Evolutionary conservation across 2,888 invertebrate species (phyloP).

Genomic region (Ariolimax columbianus): DNA sequence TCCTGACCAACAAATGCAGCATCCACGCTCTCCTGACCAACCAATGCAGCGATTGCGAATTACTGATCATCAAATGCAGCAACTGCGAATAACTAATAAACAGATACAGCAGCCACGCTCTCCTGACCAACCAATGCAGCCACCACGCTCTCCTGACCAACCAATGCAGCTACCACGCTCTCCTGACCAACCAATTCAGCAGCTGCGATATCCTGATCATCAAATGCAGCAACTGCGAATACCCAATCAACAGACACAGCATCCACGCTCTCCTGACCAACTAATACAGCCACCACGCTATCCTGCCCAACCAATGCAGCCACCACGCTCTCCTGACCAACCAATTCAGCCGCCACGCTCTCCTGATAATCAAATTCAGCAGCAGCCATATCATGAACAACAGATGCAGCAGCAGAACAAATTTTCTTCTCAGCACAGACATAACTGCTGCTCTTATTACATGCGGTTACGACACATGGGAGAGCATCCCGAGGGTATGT

Average conservation of each 20-base stretch:
- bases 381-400: background rate
- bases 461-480: slow-evolving; percentile 4
- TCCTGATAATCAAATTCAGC: background rate
- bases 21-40: background rate
- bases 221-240: background rate
- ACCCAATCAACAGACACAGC: slow-evolving; percentile 19
- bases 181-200: slow-evolving; percentile 6
- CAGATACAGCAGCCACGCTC: background rate
- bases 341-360: slow-evolving; percentile 14
- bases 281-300: slow-evolving; percentile 17
- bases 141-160: background rate
- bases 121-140: background rate
- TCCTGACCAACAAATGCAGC: background rate
- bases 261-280: background rate
- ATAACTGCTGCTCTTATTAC: background rate
- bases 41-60: no score
- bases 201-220: background rate
- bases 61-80: no score
- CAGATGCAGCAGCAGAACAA: background rate
- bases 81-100: background rate
- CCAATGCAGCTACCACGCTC: slow-evolving; percentile 19
- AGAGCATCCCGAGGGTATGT: slow-evolving; percentile 3
- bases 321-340: slow-evolving; percentile 27
- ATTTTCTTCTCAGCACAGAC: background rate
- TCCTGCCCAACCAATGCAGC: slow-evolving; percentile 6